phyloP scores from a whole-genome alignment of 2,797 vertebrate species.

The Mormyrus hasselquistii region DNA sequence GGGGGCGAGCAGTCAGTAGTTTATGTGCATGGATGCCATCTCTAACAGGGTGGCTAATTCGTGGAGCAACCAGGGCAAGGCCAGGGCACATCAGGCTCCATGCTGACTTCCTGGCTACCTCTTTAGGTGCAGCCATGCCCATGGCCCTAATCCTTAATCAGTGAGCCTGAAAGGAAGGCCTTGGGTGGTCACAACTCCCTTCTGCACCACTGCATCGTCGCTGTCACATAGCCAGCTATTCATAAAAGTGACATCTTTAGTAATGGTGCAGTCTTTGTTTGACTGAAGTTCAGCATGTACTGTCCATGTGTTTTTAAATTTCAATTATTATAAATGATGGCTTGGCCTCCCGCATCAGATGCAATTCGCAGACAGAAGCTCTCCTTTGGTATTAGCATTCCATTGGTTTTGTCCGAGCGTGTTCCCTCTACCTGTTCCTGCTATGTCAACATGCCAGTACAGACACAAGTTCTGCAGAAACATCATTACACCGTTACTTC shows the following conservation, averaged over 20 bases:
- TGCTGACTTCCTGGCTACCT: conserved; percentile 4
- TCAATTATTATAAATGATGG: not conserved
- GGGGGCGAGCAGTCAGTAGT: not conserved
- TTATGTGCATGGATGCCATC: not conserved
- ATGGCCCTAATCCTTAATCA: conserved; percentile 50
- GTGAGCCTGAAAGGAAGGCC: conserved; percentile 37
- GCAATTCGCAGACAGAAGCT: not conserved
- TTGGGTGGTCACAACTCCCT: conserved; percentile 28
- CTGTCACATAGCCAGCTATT: not conserved
- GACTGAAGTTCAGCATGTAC: not conserved
- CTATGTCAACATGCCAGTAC: conserved; percentile 24
- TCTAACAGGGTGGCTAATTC: conserved; percentile 4
- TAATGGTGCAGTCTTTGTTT: not conserved
- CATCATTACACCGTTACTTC: conserved; percentile 45
- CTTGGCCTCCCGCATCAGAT: not conserved
- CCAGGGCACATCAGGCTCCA: not conserved
- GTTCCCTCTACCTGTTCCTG: not conserved
- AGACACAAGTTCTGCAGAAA: conserved; percentile 26
- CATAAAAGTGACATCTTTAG: not conserved
- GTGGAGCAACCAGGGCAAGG: not conserved
- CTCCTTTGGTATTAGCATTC: not conserved
- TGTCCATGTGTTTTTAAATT: not conserved
- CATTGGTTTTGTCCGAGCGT: not conserved
- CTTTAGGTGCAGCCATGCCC: not conserved
- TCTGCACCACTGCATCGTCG: not conserved